Conservation (phyloP, 2,888 invertebrate species). For the Drosophila borealis region DNA sequence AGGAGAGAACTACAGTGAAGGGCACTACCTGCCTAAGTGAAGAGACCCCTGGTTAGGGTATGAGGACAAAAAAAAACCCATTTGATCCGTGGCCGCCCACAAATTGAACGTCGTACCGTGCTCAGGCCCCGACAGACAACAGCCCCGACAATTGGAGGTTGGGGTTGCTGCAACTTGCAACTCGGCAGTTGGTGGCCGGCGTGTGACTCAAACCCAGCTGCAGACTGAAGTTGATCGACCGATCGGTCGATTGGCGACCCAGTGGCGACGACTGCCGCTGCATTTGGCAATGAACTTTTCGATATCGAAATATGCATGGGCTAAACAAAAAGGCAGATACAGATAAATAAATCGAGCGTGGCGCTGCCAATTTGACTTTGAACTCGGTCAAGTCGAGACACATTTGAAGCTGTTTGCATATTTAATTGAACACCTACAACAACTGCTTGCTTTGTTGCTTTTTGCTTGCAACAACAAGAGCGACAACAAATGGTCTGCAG, state of each 20-base stretch:
- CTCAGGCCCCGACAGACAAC: constrained; percentile 42
- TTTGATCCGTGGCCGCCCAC: constrained; percentile 76
- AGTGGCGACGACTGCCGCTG: constrained; percentile 59
- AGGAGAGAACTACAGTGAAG: neutral
- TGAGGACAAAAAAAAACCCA: constrained; percentile 50
- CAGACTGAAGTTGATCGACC: constrained; percentile 67
- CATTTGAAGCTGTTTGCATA: constrained; percentile 78
- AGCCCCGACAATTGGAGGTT: constrained; percentile 56
- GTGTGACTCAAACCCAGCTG: constrained; percentile 74
- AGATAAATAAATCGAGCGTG: constrained; percentile 46
- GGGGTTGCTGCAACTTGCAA: constrained; percentile 52
- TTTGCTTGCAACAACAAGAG: constrained; percentile 14
- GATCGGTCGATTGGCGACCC: constrained; percentile 67
- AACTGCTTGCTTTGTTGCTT: constrained; percentile 4
- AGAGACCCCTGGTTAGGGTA: constrained; percentile 28
- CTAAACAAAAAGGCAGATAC: constrained; percentile 46
- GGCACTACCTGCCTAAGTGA: neutral
- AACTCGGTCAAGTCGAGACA: constrained; percentile 80
- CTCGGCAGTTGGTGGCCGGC: constrained; percentile 46
- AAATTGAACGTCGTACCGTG: constrained; percentile 55
- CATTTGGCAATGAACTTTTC: constrained; percentile 80
- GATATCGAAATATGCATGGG: constrained; percentile 60
- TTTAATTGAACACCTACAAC: constrained; percentile 80
- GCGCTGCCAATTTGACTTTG: constrained; percentile 74
- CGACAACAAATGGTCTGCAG: constrained; percentile 66